Percentiles rank a stretch among this genome's conserved stretches.
Conservation (phyloP, 2,797 vertebrate species). For the Hydrocynus forskahlii region DNA sequence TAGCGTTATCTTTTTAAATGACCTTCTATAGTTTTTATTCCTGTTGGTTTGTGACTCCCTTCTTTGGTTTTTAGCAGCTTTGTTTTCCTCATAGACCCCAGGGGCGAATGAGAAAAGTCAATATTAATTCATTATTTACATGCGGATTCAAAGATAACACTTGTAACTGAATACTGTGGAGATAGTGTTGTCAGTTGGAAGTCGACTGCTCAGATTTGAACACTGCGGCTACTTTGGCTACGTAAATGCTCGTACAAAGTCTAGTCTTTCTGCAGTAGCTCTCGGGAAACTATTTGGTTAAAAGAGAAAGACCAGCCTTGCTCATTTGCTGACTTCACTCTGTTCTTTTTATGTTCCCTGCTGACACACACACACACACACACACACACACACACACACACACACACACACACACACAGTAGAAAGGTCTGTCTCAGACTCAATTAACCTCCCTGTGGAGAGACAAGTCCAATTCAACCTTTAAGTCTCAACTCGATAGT, state of each 20-base stretch:
- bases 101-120: not conserved
- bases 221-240: not conserved
- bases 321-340: slow-evolving; percentile 7
- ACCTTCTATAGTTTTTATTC: too few relatives aligned
- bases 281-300: slow-evolving; percentile 1
- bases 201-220: not conserved
- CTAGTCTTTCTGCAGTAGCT: not conserved
- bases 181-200: not conserved
- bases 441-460: slow-evolving; percentile 32
- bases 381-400: too few relatives aligned
- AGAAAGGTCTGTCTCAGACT: slow-evolving; percentile 37
- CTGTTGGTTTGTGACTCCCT: too few relatives aligned
- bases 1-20: too few relatives aligned
- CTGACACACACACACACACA: slow-evolving; percentile 10
- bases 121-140: slow-evolving; percentile 14
- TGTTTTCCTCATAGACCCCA: not conserved
- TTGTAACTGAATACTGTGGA: not conserved
- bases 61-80: not conserved
- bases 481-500: slow-evolving; percentile 23
- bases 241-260: slow-evolving; percentile 4
- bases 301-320: slow-evolving; percentile 16
- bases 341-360: slow-evolving; percentile 33
- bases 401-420: slow-evolving; percentile 2
- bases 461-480: slow-evolving; percentile 28
- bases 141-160: not conserved